These are phyloP conservation scores for Tympanoctomys barrerae DNA, from an alignment of 2,797 vertebrate genomes.

Conservation along the genomic window DNA sequence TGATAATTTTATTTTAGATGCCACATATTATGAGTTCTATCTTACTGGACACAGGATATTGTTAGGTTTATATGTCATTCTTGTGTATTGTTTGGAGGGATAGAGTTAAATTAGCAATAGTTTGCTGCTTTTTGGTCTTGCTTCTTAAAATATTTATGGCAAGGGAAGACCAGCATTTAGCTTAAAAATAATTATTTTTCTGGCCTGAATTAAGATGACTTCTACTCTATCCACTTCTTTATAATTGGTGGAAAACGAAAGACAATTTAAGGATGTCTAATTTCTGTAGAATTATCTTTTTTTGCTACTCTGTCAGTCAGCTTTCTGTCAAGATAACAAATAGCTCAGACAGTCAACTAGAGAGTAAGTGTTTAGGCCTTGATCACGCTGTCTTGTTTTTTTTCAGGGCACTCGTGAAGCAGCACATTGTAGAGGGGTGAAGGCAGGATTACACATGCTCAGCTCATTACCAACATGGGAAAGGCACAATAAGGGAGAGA, in stretches of 20 bases:
- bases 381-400: background rate
- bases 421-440: too few species aligned
- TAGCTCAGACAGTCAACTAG: background rate
- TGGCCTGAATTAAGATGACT: background rate
- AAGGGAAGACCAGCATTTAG: background rate
- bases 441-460: background rate
- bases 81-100: background rate
- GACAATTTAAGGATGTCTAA: background rate
- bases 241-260: background rate
- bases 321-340: background rate
- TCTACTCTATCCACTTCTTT: background rate
- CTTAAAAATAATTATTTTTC: background rate
- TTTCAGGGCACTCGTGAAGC: background rate
- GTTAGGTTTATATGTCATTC: background rate
- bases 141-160: constrained; percentile 5
- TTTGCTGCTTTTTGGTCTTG: constrained; percentile 20
- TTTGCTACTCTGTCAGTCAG: background rate
- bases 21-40: background rate
- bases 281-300: background rate
- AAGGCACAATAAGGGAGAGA: background rate
- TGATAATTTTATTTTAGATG: constrained; percentile 27
- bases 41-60: background rate
- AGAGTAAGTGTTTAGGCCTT: background rate
- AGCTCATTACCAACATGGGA: background rate
- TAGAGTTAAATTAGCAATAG: constrained; percentile 27